Evolutionary conservation across 1,140 invertebrate genomes (phyloP).

Genomic region (Hycleus phaleratus): DNA sequence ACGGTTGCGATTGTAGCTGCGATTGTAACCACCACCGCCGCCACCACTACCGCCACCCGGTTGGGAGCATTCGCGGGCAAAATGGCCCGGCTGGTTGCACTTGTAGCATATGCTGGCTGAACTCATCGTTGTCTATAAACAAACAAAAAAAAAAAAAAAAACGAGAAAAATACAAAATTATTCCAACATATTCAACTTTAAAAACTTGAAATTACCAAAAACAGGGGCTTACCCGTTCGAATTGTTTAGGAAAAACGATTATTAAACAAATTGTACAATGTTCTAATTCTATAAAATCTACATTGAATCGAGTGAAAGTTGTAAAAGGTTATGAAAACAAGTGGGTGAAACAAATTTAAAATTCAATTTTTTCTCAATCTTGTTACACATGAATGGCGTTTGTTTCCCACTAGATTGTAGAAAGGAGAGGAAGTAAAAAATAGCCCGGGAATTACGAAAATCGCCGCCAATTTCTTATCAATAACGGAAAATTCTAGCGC

Average conservation of each 20-base stretch:
- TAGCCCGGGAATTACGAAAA: too few species aligned
- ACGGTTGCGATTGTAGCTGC: constrained; percentile 48
- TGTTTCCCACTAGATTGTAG: neutral
- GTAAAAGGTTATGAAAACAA: neutral
- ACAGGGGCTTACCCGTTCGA: too few species aligned
- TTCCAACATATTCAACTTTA: too few species aligned
- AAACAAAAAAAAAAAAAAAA: neutral
- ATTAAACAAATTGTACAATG: too few species aligned
- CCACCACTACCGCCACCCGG: constrained; percentile 53
- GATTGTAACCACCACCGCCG: constrained; percentile 41
- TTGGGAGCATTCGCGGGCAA: constrained; percentile 74
- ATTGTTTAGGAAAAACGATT: too few species aligned
- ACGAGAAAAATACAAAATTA: too few species aligned
- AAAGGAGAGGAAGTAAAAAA: neutral
- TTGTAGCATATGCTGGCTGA: constrained; percentile 77
- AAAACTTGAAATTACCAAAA: too few species aligned
- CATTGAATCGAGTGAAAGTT: neutral
- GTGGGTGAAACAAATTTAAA: neutral
- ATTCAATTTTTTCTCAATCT: neutral
- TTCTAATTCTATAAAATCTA: too few species aligned
- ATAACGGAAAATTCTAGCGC: too few species aligned
- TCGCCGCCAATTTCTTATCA: too few species aligned
- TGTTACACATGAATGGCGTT: neutral
- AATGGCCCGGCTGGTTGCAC: constrained; percentile 80
- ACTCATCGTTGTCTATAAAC: constrained; percentile 49